Base-by-base conservation (phyloP, 2,888 invertebrate species). In the Pachymerium ferrugineum region DNA sequence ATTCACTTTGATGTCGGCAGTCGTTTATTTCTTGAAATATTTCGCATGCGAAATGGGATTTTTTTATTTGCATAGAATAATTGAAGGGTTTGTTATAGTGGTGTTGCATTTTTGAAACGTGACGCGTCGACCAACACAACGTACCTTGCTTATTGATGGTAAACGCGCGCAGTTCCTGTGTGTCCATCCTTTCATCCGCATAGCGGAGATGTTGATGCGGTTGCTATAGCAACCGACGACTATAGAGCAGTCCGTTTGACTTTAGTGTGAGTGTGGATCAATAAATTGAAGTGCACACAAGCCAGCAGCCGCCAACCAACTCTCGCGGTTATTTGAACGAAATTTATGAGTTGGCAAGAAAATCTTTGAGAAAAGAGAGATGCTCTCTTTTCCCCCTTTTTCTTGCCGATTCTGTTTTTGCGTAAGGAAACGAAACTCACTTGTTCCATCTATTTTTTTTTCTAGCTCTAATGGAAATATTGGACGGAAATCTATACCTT, bases 301-400 rank as follows among this genome's bases (percentile, higher is more conserved):
- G 31, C 70, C 31, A 69, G 33, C 33, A 69, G 70, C 70, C 31
- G 31, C 33, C 70, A 33, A 69, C 31, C 31, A 69, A 69, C 70
- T 69, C 28, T 69, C 70, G 70, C 70, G 33, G 62, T 33, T 69
- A 69, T 69, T 69, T 69, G 33, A 33, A 33, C 70, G 70, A 30
- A 69, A 69, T 69, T 69, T 69, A 69, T 69, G 70, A 69, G 70
- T 69, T 69, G 70, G 70, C 70, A 69, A 69, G 38, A 33, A 69
- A 69, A 69, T 62, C 62, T 62, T 62, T 62, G 62, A 62, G 28
- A 28, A 62, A 28, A 62, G 62, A 62, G 62, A 62, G 62, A 62
- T 62, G 62, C 62, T 62, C 62, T 38, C 38, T 38, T 38, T 38
- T 38, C 28, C n/a, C 4, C 28, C 1, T 22, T 22, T n/a, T 25